These are phyloP conservation scores for Botia kubotai DNA, from an alignment of 2,797 vertebrate species.

Conservation along the genomic window DNA sequence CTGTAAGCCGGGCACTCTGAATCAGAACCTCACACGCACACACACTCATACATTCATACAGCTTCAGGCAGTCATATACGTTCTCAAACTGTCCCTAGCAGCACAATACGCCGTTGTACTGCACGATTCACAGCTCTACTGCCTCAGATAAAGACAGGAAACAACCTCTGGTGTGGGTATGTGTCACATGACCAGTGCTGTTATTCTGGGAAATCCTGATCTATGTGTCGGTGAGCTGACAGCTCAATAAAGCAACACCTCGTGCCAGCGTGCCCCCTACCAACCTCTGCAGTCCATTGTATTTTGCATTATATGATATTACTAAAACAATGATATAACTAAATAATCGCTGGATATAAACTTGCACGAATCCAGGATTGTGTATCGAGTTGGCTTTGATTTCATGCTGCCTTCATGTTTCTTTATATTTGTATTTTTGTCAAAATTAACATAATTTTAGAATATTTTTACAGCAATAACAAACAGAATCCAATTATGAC, in stretches of 20 bases:
- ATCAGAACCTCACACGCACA: slow-evolving; percentile 13
- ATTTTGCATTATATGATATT: too few relatives aligned
- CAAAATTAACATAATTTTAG: background rate
- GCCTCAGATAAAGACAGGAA: slow-evolving; percentile 14
- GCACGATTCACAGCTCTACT: background rate
- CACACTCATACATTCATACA: slow-evolving; percentile 1
- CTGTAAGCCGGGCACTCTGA: background rate
- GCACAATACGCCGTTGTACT: slow-evolving; percentile 8
- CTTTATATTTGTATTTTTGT: background rate
- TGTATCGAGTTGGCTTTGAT: too few relatives aligned
- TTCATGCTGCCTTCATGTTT: too few relatives aligned
- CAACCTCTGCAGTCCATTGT: slow-evolving; percentile 6
- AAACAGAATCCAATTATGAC: background rate
- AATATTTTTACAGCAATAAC: background rate
- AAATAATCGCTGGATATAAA: too few relatives aligned
- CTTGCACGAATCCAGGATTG: too few relatives aligned
- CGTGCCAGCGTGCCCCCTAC: slow-evolving; percentile 21
- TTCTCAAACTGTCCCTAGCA: slow-evolving; percentile 27
- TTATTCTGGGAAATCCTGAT: background rate
- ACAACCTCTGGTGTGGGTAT: slow-evolving; percentile 1
- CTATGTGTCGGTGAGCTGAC: slow-evolving; percentile 19
- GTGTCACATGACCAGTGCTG: slow-evolving; percentile 60
- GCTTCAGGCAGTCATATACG: slow-evolving; percentile 13
- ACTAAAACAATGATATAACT: too few relatives aligned
- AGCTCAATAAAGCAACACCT: slow-evolving; percentile 66